Percentiles rank a stretch among this genome's conserved stretches.
phyloP scores from a whole-genome alignment of 2,888 invertebrate genomes.

The Sphaerophoria taeniata region DNA sequence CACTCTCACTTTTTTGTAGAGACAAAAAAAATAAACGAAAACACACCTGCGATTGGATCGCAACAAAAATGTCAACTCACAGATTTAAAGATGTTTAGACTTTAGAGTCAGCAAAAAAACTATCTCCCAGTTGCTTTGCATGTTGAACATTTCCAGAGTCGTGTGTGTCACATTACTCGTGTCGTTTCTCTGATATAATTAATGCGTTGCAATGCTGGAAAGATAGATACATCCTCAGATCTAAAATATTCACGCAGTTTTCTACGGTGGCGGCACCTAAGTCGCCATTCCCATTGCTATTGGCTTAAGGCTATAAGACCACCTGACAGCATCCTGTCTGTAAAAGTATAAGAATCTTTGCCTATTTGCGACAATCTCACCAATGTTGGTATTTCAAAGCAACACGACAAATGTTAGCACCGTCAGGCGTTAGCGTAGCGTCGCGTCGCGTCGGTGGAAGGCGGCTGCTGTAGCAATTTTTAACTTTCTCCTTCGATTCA shows the following conservation, averaged over 20 bases:
- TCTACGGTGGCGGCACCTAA: conserved; percentile 25
- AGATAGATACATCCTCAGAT: not conserved
- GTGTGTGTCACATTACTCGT: not conserved
- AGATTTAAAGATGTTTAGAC: not conserved
- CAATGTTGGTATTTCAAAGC: conserved; percentile 20
- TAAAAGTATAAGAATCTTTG: conserved; percentile 27
- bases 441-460: not conserved
- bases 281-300: not conserved
- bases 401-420: too few species aligned
- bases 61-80: not conserved
- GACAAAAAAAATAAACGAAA: not conserved
- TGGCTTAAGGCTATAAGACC: not conserved
- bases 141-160: not conserved
- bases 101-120: not conserved
- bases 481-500: conserved; percentile 67
- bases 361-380: conserved; percentile 32
- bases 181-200: not conserved
- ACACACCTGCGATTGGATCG: not conserved
- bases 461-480: conserved; percentile 4
- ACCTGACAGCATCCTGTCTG: conserved; percentile 31
- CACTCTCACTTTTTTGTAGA: too few species aligned
- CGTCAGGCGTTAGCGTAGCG: too few species aligned
- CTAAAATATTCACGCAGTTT: conserved; percentile 13
- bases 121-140: not conserved
- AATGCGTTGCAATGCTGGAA: not conserved